Base-by-base conservation (phyloP, 2,113 vertebrate species). In the Chloropsis hardwickii region DNA sequence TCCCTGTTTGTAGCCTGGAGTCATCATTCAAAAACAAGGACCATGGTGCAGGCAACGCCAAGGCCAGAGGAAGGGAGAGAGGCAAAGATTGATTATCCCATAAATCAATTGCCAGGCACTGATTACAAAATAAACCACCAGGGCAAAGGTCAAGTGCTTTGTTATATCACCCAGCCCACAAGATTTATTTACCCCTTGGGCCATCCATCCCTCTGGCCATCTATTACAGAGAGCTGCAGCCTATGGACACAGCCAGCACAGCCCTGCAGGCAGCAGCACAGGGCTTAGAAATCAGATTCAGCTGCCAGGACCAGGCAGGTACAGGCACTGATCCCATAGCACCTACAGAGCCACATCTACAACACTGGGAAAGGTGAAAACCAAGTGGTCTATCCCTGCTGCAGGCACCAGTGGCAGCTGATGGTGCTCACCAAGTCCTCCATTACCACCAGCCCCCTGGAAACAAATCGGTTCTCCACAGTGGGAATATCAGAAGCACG, bases 91-190 rank as follows among this genome's bases (percentile, higher is more conserved):
- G 82, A 94, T 78, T 95, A 81, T 86, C 64, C 88, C 42, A 78
- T 80, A 76, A 89, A 97, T 95, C 90, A 94, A 70, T 91, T 2
- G 69, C 92, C 66, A 50, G 86, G 57, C 67, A 64, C 86, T 45
- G 69, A 91, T 95, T 78, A 86, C 82, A 85, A 96, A 96, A 96
- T 62, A 92, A 95, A 93, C 70, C 95, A 76, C 80, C 33, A 22
- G 93, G 95, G 80, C 93, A 97, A 95, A 96, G 96, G 94, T 95
- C 96, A 95, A 95, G 82, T 81, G 82, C 66, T 96, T 92, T 96
- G 90, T 95, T 95, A 86, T 92, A 97, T 82, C 95, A 95, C 80
- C 77, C 88, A 94, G 61, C 72, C 90, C 82, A 76, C 69, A 72
- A 81, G 82, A 97, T 96, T 94, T 96, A 97, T 97, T 84, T 54